Conservation (phyloP, 2,888 invertebrate genomes). For the Drosophila aldrichi region DNA sequence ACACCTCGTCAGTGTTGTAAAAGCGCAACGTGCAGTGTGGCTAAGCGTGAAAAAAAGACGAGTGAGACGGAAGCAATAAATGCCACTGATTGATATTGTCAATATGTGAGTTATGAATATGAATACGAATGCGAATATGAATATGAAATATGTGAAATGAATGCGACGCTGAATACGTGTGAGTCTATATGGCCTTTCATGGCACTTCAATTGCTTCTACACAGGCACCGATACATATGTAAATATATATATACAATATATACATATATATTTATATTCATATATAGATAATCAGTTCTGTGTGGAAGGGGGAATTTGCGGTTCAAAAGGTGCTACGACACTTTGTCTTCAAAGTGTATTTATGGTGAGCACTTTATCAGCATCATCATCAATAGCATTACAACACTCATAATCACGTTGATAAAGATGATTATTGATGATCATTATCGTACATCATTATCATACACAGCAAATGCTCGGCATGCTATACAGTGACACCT, state of each 20-base stretch:
- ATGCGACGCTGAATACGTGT: conserved; percentile 18
- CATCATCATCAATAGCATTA: conserved; percentile 31
- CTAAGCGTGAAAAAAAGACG: neutral
- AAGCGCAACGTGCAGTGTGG: conserved; percentile 2
- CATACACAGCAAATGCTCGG: neutral
- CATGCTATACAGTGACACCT: conserved; percentile 55
- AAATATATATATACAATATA: neutral
- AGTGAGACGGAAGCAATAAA: conserved; percentile 54
- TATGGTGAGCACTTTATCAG: conserved; percentile 65
- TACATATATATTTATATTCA: neutral
- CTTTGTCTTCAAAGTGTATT: conserved; percentile 68
- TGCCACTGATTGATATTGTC: conserved; percentile 51
- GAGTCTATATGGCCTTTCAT: conserved; percentile 1
- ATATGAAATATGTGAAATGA: conserved; percentile 30
- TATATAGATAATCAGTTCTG: conserved; percentile 17
- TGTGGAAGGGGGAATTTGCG: neutral
- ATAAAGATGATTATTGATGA: neutral
- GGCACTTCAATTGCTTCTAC: conserved; percentile 50
- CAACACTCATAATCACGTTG: conserved; percentile 8
- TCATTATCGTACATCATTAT: conserved; percentile 5
- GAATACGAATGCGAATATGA: conserved; percentile 36
- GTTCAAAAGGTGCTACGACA: conserved; percentile 24
- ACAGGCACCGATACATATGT: neutral
- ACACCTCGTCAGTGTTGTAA: conserved; percentile 11
- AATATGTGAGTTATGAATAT: conserved; percentile 51